Conservation (phyloP, 2,113 vertebrate genomes). For the Cardinalis cardinalis region DNA sequence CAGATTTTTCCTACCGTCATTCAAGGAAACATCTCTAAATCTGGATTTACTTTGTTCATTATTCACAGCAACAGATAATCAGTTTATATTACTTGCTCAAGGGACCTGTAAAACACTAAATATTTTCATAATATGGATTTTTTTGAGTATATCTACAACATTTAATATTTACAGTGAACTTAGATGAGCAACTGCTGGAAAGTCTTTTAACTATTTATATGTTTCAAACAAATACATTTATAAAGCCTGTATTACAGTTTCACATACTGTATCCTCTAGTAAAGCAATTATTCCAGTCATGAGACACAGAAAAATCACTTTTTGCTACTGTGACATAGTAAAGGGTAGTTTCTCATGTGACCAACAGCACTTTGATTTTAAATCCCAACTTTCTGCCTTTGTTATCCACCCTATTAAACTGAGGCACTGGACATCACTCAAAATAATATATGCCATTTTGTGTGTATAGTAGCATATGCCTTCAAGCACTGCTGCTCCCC, state of each 20-base stretch:
- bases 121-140: neutral
- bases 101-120: neutral
- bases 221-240: neutral
- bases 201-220: neutral
- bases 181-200: neutral
- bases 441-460: slow-evolving; percentile 17
- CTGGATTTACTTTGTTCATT: slow-evolving; percentile 4
- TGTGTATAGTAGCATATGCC: neutral
- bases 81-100: neutral
- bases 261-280: neutral
- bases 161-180: neutral
- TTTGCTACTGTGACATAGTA: neutral
- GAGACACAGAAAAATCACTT: neutral
- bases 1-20: neutral
- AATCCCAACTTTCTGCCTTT: slow-evolving; percentile 45
- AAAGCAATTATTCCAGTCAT: neutral
- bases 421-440: slow-evolving; percentile 2
- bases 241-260: neutral
- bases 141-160: neutral
- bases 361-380: slow-evolving; percentile 2
- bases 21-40: neutral
- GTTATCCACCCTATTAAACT: slow-evolving; percentile 26
- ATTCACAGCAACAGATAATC: neutral
- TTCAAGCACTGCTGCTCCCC: slow-evolving; percentile 36
- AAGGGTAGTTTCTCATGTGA: slow-evolving; percentile 12